A percentile compares a stretch with the other conserved stretches of the same genome.
phyloP scores from a whole-genome alignment of 2,113 vertebrate species.

The Megaceryle torquata region DNA sequence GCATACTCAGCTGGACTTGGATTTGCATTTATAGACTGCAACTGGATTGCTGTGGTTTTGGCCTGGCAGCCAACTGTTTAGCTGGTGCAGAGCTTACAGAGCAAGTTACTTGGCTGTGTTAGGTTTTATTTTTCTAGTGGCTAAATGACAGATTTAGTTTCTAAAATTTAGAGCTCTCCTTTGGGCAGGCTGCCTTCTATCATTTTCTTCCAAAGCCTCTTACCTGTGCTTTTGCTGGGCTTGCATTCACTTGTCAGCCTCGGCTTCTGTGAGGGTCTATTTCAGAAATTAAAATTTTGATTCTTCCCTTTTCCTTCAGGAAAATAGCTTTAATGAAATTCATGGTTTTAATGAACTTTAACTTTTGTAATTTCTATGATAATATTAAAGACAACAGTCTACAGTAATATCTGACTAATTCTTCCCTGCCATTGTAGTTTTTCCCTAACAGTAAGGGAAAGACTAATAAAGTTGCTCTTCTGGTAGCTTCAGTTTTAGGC shows the following conservation, averaged over 20 bases:
- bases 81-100: not conserved
- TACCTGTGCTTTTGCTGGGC: not conserved
- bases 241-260: not conserved
- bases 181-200: not conserved
- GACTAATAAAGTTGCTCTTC: not conserved
- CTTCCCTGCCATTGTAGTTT: not conserved
- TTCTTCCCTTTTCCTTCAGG: not conserved
- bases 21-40: not conserved
- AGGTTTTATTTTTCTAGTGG: not conserved
- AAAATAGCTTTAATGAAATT: not conserved
- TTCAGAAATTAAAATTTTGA: not conserved
- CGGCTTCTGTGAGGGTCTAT: not conserved
- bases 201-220: not conserved
- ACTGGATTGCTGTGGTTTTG: not conserved
- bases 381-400: not conserved
- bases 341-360: not conserved
- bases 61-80: not conserved
- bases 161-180: not conserved
- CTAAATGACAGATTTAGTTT: not conserved
- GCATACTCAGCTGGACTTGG: conserved; percentile 19
- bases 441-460: not conserved
- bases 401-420: not conserved
- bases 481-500: not conserved
- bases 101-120: not conserved
- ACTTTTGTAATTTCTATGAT: not conserved